Conservation (phyloP, 2,888 invertebrate genomes). For the Ennomos quercinarius region DNA sequence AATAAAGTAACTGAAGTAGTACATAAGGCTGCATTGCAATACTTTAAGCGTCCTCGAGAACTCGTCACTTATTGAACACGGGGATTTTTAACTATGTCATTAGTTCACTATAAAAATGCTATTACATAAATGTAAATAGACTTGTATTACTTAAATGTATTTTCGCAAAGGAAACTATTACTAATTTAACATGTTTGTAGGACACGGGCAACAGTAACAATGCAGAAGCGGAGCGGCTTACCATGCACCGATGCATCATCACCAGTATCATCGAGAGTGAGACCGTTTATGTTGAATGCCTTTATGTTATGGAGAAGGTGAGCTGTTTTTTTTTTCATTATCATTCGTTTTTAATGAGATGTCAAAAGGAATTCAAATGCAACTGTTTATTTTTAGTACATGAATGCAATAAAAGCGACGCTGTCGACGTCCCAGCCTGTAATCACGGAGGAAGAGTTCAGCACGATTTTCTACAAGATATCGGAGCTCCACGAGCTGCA, state of each 20-base stretch:
- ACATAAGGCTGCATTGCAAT: no score
- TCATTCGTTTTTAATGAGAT: neutral
- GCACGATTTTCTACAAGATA: slow-evolving; percentile 96
- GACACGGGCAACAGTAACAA: slow-evolving; percentile 80
- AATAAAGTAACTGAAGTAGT: no score
- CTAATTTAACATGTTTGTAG: slow-evolving; percentile 49
- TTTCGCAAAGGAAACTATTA: no score
- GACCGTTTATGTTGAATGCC: slow-evolving; percentile 94
- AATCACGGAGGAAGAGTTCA: slow-evolving; percentile 94
- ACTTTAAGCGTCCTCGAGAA: no score
- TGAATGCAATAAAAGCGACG: slow-evolving; percentile 95
- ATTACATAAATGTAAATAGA: no score
- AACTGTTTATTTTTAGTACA: slow-evolving; percentile 87
- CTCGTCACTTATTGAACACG: no score
- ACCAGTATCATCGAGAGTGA: slow-evolving; percentile 97
- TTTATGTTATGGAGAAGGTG: slow-evolving; percentile 95
- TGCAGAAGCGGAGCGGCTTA: slow-evolving; percentile 90
- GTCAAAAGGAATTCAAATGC: no score
- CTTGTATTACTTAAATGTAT: no score
- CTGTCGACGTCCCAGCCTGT: slow-evolving; percentile 95
- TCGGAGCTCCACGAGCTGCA: slow-evolving; percentile 94
- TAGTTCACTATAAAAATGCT: no score
- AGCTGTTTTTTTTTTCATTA: neutral
- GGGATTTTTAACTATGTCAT: no score
- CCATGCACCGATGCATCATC: slow-evolving; percentile 95